Percentiles rank a stretch among this genome's conserved stretches.
Evolutionary conservation across 2,113 vertebrate species (phyloP).

Genomic region (Colius striatus): DNA sequence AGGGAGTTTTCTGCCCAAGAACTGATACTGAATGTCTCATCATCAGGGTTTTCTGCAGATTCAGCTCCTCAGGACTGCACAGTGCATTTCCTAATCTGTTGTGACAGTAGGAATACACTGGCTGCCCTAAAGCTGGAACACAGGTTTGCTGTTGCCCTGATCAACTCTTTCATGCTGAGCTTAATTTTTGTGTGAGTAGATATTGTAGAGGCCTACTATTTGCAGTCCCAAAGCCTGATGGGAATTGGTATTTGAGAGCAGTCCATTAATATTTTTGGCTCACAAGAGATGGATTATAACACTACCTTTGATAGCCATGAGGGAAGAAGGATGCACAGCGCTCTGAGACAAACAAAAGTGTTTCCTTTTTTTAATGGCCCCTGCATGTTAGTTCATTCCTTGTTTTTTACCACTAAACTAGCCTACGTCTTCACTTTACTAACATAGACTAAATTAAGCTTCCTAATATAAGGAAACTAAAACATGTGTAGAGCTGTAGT

Average conservation of each 20-base stretch:
- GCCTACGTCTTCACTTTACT: neutral
- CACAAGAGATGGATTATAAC: neutral
- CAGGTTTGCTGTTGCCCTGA: neutral
- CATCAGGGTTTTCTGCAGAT: neutral
- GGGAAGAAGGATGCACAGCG: neutral
- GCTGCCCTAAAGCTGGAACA: neutral
- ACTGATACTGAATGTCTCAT: conserved; percentile 11
- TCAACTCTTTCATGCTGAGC: neutral
- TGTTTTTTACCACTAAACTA: neutral
- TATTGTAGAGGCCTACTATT: neutral
- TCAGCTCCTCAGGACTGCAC: neutral
- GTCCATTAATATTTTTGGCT: neutral
- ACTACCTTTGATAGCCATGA: neutral
- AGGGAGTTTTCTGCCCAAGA: conserved; percentile 25
- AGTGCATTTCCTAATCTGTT: conserved; percentile 21
- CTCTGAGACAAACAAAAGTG: neutral
- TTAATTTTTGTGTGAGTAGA: neutral
- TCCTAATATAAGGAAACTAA: neutral
- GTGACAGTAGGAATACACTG: neutral
- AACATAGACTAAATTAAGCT: neutral
- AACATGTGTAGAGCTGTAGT: neutral
- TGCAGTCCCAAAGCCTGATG: neutral
- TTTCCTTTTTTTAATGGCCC: neutral
- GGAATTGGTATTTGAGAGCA: neutral
- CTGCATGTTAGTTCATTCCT: neutral